Percentiles rank a stretch among this genome's conserved stretches.
Evolutionary conservation across 2,113 vertebrate genomes (phyloP).

Genomic region (Axis porcinus): DNA sequence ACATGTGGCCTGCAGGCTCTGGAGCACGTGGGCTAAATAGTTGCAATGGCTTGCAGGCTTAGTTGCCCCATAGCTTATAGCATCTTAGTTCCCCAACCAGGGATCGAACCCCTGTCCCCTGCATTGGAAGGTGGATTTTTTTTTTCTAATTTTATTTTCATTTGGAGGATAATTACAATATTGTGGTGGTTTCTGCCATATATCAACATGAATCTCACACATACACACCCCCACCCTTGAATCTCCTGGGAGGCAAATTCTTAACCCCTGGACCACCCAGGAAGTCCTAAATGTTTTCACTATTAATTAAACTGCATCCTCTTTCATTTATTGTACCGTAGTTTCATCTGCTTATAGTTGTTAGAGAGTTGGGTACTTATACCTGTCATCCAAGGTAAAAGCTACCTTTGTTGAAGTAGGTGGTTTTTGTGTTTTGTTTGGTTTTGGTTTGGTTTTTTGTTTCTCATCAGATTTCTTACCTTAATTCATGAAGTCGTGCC

Average conservation of each 20-base stretch:
- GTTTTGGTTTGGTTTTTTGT: neutral
- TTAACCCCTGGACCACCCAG: neutral
- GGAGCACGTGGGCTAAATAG: neutral
- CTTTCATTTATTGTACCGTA: neutral
- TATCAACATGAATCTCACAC: neutral
- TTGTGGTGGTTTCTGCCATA: neutral
- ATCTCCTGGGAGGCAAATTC: neutral
- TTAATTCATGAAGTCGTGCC: neutral
- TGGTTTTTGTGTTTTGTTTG: neutral
- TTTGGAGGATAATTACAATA: neutral
- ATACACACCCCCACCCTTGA: neutral
- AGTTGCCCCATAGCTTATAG: neutral
- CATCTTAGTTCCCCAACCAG: neutral
- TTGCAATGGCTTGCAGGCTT: neutral
- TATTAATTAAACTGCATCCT: neutral
- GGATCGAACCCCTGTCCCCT: neutral
- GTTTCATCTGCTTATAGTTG: neutral
- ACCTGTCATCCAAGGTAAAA: neutral
- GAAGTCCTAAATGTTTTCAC: neutral
- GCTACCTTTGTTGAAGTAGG: neutral
- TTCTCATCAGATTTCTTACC: neutral
- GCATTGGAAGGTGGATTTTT: neutral
- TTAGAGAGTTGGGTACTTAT: neutral
- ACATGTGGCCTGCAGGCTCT: neutral
- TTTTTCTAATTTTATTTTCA: neutral